A percentile compares a stretch with the other conserved stretches of the same genome.
phyloP scores from a whole-genome alignment of 2,797 vertebrate genomes.

The Antennarius maculatus region DNA sequence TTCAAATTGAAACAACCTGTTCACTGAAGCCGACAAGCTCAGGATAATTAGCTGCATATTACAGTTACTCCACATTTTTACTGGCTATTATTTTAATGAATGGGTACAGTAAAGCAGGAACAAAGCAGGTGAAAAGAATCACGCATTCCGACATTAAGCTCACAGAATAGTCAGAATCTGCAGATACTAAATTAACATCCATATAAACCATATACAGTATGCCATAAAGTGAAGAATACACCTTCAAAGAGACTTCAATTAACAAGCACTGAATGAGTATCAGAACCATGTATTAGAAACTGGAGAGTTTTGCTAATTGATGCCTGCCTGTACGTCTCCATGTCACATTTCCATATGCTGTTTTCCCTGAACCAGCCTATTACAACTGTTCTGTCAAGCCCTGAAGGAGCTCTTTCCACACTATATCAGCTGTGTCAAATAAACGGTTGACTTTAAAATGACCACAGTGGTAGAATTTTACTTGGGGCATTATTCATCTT shows the following conservation, averaged over 20 bases:
- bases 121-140: background rate
- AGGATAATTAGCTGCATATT: constrained; percentile 16
- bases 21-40: background rate
- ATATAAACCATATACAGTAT: background rate
- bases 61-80: background rate
- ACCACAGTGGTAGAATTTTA: constrained; percentile 64
- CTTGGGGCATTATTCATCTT: constrained; percentile 67
- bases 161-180: background rate
- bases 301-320: constrained; percentile 53
- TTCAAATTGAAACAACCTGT: background rate
- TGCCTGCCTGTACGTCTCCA: constrained; percentile 41
- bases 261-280: constrained; percentile 38
- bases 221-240: constrained; percentile 7
- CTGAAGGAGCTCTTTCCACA: constrained; percentile 29
- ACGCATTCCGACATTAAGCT: background rate
- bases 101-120: background rate
- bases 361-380: constrained; percentile 47
- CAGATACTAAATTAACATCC: constrained; percentile 13
- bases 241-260: constrained; percentile 31
- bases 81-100: constrained; percentile 7
- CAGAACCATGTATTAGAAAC: constrained; percentile 29
- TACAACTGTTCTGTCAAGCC: constrained; percentile 41
- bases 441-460: constrained; percentile 63
- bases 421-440: constrained; percentile 65
- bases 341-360: constrained; percentile 66